phyloP scores from a whole-genome alignment of 2,113 vertebrate species.

The Gila orcuttii region DNA sequence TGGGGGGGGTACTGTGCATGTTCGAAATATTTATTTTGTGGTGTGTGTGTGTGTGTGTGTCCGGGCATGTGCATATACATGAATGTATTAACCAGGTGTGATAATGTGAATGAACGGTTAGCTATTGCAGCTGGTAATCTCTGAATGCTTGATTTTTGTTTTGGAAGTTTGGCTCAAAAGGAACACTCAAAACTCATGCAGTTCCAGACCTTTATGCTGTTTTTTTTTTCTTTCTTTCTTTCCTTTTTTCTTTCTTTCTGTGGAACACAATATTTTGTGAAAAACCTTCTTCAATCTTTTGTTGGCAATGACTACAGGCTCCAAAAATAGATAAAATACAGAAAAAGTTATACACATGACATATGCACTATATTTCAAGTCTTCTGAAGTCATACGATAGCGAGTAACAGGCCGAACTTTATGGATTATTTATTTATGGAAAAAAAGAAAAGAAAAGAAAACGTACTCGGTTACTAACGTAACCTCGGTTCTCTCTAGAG shows the following conservation, averaged over 20 bases:
- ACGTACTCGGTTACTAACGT: too few species aligned
- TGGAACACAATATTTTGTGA: not conserved
- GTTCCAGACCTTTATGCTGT: not conserved
- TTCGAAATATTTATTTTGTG: constrained; percentile 48
- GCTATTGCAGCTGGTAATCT: not conserved
- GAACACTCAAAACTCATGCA: not conserved
- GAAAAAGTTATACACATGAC: not conserved
- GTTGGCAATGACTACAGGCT: too few species aligned
- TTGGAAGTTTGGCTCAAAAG: not conserved
- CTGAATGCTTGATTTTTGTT: not conserved
- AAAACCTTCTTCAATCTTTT: not conserved
- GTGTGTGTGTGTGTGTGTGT: not conserved
- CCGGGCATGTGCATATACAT: not conserved
- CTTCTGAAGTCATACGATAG: not conserved
- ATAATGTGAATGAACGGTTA: constrained; percentile 3
- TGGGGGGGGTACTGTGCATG: constrained; percentile 11
- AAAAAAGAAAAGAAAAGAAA: not conserved
- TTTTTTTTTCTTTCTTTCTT: not conserved
- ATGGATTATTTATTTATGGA: not conserved
- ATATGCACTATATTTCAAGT: not conserved
- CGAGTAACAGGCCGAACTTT: not conserved
- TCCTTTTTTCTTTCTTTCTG: not conserved
- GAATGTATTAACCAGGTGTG: constrained; percentile 22
- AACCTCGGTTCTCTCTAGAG: too few species aligned
- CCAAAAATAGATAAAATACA: not conserved